Base-by-base conservation (phyloP, 2,113 vertebrate species). In the Butorides virescens region DNA sequence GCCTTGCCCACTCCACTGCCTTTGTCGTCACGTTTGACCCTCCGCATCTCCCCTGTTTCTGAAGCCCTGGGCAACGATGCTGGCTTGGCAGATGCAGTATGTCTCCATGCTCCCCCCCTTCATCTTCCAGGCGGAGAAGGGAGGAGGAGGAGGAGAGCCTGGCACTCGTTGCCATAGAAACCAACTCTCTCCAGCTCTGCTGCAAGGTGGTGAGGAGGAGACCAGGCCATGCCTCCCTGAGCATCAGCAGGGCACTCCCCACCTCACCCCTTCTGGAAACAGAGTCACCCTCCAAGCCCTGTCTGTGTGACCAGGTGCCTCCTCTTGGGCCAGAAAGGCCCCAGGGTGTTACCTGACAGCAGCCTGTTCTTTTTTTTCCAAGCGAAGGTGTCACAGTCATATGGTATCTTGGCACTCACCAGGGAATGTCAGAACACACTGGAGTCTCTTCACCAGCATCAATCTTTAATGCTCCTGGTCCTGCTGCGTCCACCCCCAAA, bases 151-250 rank as follows among this genome's bases (percentile, higher is more conserved):
- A 96, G 46, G 88, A 94, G 74, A 97, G 94, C 86, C 94, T 95
- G 93, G 96, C 95, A 96, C 53, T 74, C 44, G 97, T 98, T 97
- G 90, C 91, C 91, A 97, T 98, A 79, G 97, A 97, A 97, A 98
- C 97, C 86, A 75, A 91, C 88, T 97, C 94, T 95, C 86, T 92
- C 71, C 68, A 52, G 77, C 83, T 96, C 81, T 93, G 63, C 88
- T 92, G 94, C 90, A 81, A 92, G 96, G 95, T 95, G 92, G 94
- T 79, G 93, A 96, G 77, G 91, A 95, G 73, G 47, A 95, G 93
- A 88, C 71, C 4, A 4, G 78, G 81, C 95, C 32, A 2, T 88
- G 95, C 53, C 46, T 88, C 53, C 72, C 62, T 49, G 34, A 89
- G 66, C 23, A 52, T 70, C 25, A 15, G 55, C 68, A 25, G 53